Evolutionary conservation across 1,140 invertebrate genomes (phyloP), one percentile per base, ranked within the genome.

Genomic region (Intoshia linei): DNA sequence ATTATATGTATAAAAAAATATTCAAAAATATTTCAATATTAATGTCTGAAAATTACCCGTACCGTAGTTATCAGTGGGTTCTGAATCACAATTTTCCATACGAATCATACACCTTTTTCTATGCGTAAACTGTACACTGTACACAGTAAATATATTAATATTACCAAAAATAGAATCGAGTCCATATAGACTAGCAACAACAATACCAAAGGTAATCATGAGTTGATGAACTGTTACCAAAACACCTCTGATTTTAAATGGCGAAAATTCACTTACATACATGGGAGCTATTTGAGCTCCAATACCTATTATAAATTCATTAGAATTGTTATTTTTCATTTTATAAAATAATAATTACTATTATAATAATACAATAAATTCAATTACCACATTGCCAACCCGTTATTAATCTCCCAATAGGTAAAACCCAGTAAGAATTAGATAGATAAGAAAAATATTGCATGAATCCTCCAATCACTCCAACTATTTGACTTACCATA

Each of bases 221-320:
- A 83, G 50, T 47, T 83, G 77, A 49, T 78, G 76, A 0, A 75
- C 70, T 2, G 73, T 74, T 2, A 77, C 77, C 17, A 76, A 54
- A 17, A 73, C 72, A 34, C 75, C 75, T 38, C 74, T 54, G 0
- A 78, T 51, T 43, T 72, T 68, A 1, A 66, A 59, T 0, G 76
- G 76, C 1, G 75, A 73, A 47, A 83, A 74, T 57, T 83, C 76
- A 0, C 70, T 65, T 7, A 83, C 50, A 46, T 79, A 83, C 69
- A 79, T 73, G 0, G 75, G 74, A 0, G 70, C 68, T 0, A 81
- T 45, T 10, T 37, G 36, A 5, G 36, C 40, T 24, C 25, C 41
- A 19, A 38, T 19, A 13, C 41, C 41, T 42, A 27, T 15, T 36
- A 37, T 29, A 10, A 36, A 13, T 13, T 6, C 21, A 23, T 35